These are phyloP conservation scores for Microtus ochrogaster DNA, from an alignment of 2,113 vertebrate genomes.

Conservation along the genomic window DNA sequence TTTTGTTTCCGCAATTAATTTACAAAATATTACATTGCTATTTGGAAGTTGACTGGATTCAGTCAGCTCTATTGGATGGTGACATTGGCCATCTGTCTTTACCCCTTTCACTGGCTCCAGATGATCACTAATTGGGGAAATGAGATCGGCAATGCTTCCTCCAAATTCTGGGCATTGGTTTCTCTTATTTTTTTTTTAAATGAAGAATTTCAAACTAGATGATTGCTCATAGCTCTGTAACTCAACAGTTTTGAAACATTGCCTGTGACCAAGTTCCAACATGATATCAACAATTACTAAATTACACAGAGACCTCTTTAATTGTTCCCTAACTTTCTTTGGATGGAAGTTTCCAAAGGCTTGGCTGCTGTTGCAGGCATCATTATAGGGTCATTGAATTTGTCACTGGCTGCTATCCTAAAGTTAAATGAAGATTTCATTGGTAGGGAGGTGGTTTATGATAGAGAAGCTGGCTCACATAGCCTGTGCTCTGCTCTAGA, in stretches of 20 bases:
- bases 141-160: not conserved
- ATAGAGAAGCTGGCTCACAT: not conserved
- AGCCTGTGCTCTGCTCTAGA: not conserved
- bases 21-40: not conserved
- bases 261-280: not conserved
- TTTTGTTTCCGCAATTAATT: not conserved
- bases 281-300: conserved; percentile 24
- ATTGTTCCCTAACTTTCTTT: conserved; percentile 25
- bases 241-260: not conserved
- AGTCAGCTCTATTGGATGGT: not conserved
- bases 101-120: not conserved
- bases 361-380: not conserved
- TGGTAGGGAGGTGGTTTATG: not conserved
- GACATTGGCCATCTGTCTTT: not conserved
- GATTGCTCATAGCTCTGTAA: not conserved
- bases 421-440: conserved; percentile 12
- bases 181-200: not conserved
- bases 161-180: not conserved
- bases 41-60: not conserved
- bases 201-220: not conserved
- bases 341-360: conserved; percentile 13
- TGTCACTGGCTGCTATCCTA: conserved; percentile 44
- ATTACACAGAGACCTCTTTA: not conserved
- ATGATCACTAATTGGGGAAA: not conserved
- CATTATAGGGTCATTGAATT: not conserved